Percentiles rank a stretch among this genome's conserved stretches.
Conservation (phyloP, 1,140 invertebrate species). For the Cherax quadricarinatus region DNA sequence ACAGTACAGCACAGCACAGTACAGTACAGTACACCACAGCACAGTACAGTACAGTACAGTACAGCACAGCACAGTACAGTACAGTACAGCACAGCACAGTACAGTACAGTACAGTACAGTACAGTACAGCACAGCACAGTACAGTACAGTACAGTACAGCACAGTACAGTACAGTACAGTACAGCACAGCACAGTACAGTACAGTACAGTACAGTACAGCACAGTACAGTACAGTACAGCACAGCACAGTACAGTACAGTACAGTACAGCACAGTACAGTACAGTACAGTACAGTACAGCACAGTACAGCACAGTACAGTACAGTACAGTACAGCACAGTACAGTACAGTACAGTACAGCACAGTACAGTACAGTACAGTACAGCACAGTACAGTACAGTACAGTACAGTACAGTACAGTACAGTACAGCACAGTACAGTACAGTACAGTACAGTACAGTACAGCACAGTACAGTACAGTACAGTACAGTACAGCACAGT, state of each 20-base stretch:
- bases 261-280: slow-evolving; percentile 24
- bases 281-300: slow-evolving; percentile 67
- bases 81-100: slow-evolving; percentile 2
- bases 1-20: background rate
- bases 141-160: slow-evolving; percentile 19
- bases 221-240: slow-evolving; percentile 71
- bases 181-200: slow-evolving; percentile 73
- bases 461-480: slow-evolving; percentile 7
- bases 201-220: slow-evolving; percentile 73
- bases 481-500: slow-evolving; percentile 73
- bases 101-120: slow-evolving; percentile 4
- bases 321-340: slow-evolving; percentile 73
- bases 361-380: slow-evolving; percentile 73
- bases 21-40: background rate
- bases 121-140: background rate
- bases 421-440: background rate
- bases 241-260: slow-evolving; percentile 73
- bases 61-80: slow-evolving; percentile 2
- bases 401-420: slow-evolving; percentile 23
- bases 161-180: slow-evolving; percentile 72
- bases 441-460: slow-evolving; percentile 7
- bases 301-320: slow-evolving; percentile 64
- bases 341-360: slow-evolving; percentile 71
- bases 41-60: slow-evolving; percentile 7
- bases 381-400: slow-evolving; percentile 72